Base-by-base conservation (phyloP, 1,140 invertebrate genomes). In the Chlorops oryzae region DNA sequence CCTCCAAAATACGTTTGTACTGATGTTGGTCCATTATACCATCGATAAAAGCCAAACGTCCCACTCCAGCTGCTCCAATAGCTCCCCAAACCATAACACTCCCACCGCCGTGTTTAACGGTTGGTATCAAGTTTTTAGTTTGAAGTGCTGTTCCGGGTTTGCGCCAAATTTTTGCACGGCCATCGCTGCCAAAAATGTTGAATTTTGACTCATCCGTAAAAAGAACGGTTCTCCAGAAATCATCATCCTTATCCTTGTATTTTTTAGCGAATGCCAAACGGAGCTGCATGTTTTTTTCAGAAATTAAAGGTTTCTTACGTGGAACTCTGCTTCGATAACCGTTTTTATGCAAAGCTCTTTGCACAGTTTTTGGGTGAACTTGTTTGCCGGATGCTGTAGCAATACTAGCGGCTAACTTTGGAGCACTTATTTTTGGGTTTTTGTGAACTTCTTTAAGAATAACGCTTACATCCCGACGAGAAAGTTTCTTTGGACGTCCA, bases 51-150 rank as follows among this genome's bases (percentile, higher is more conserved):
- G 38, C 40, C 20, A 73, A 27, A 15, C 50, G 46, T 9, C 61
- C 61, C 3, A 68, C 58, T 13, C 60, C 64, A 42, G 27, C 23
- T 0, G 47, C 41, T 18, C 52, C 47, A 47, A 73, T 61, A 42
- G 48, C 59, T 12, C 61, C 69, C 67, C 67, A 72, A 9, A 70
- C 58, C 62, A 73, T 66, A 3, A 63, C 40, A 40, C 28, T 47
- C 20, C 62, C 62, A 17, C 62, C 60, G 43, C 65, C 61, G 50
- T 72, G 62, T 54, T 74, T 74, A 12, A 74, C 61, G 7, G 73
- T 72, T 21, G 63, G 27, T 17, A 50, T 44, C 12, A 62, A 50
- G 55, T 62, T 49, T 22, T 54, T 23, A 13, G 35, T 32, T 20
- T 51, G n/a, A 13, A 52, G 38, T 27, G 40, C 51, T n/a, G 47